A percentile compares a stretch with the other conserved stretches of the same genome.
Conservation (phyloP, 2,888 invertebrate species). For the Microplitis deprimator region DNA sequence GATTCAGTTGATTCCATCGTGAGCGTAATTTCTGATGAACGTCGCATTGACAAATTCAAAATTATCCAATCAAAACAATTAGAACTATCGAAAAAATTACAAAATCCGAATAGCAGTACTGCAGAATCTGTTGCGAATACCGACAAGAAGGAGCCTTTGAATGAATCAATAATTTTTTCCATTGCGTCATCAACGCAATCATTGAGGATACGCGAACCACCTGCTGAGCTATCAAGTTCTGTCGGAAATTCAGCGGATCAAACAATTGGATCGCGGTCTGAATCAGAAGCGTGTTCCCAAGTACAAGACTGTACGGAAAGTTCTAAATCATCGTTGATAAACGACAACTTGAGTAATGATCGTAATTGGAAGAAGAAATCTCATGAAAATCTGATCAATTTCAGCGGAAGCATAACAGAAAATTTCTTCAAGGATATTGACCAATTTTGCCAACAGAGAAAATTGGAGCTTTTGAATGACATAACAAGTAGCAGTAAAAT, state of each 20-base stretch:
- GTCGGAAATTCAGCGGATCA: constrained; percentile 71
- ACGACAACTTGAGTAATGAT: constrained; percentile 52
- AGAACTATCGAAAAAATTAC: background rate
- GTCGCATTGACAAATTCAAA: constrained; percentile 63
- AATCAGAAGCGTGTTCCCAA: background rate
- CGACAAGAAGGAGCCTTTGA: background rate
- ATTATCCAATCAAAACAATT: background rate
- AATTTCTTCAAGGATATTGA: constrained; percentile 86
- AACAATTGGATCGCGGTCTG: constrained; percentile 28
- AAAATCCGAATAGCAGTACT: background rate
- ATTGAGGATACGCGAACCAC: constrained; percentile 77
- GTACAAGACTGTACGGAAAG: background rate
- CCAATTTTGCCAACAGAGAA: constrained; percentile 65
- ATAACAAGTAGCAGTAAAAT: constrained; percentile 20
- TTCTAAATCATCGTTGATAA: constrained; percentile 17
- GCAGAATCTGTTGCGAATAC: background rate
- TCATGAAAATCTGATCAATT: constrained; percentile 81
- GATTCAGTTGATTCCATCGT: constrained; percentile 91
- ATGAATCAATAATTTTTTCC: constrained; percentile 2
- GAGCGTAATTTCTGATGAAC: constrained; percentile 80
- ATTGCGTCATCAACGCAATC: constrained; percentile 63
- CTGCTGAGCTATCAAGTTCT: constrained; percentile 78
- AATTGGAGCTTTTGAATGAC: constrained; percentile 60
- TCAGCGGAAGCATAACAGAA: constrained; percentile 75
- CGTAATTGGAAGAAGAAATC: constrained; percentile 77